These are phyloP conservation scores for Columba guinea DNA, from an alignment of 2,797 vertebrate genomes.

Conservation along the genomic window DNA sequence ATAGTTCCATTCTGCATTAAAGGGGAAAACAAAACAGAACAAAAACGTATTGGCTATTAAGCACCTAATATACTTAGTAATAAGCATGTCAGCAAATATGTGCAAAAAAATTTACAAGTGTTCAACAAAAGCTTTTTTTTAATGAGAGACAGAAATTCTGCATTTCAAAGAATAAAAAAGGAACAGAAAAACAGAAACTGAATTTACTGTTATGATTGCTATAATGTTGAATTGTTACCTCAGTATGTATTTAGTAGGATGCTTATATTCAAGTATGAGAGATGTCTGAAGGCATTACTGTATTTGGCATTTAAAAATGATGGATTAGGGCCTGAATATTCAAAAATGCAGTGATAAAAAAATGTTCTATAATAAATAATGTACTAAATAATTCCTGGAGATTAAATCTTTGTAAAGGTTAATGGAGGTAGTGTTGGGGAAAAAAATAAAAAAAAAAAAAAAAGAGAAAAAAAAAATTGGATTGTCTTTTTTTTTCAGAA, in stretches of 20 bases:
- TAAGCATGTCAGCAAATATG: neutral
- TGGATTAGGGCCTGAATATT: neutral
- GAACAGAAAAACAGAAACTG: neutral
- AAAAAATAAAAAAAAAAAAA: too few relatives aligned
- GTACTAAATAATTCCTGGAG: constrained; percentile 13
- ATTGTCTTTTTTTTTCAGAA: neutral
- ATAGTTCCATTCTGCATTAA: neutral
- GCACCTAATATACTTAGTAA: neutral
- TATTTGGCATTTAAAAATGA: neutral
- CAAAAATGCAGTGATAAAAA: neutral
- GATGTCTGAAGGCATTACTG: neutral
- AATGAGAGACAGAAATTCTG: neutral
- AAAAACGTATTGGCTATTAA: neutral
- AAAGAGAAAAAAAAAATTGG: neutral
- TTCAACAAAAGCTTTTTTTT: neutral
- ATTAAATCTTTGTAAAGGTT: constrained; percentile 7
- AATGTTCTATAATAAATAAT: neutral
- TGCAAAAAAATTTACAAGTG: neutral
- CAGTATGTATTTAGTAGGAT: neutral
- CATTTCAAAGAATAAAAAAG: neutral
- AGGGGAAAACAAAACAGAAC: neutral
- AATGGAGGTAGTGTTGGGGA: neutral
- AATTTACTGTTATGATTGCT: neutral
- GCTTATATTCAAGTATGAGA: neutral
- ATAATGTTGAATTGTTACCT: neutral